A percentile compares a stretch with the other conserved stretches of the same genome.
Evolutionary conservation across 2,113 vertebrate species (phyloP).

Genomic region (Bos taurus): ARS-UCD2.0 NC_037334.1:93155001-93155500

Average conservation of each 20-base stretch:
- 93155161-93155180: background rate
- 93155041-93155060: constrained; percentile 12
- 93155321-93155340: background rate
- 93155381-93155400: background rate
- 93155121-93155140: constrained; percentile 2
- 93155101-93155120: background rate
- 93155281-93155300: background rate
- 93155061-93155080: background rate
- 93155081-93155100: background rate
- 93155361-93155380: background rate
- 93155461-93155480: background rate
- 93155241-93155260: background rate
- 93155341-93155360: background rate
- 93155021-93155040: constrained; percentile 8
- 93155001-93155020: background rate
- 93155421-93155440: background rate
- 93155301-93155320: background rate
- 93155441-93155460: background rate
- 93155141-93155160: background rate
- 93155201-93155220: background rate
- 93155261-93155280: background rate
- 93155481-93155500: background rate
- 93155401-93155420: background rate
- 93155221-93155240: background rate
- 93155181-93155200: background rate